Evolutionary conservation across 2,113 vertebrate species (phyloP), one percentile per base, ranked within the genome.

Genomic region (Sinocyclocheilus grahami): DNA sequence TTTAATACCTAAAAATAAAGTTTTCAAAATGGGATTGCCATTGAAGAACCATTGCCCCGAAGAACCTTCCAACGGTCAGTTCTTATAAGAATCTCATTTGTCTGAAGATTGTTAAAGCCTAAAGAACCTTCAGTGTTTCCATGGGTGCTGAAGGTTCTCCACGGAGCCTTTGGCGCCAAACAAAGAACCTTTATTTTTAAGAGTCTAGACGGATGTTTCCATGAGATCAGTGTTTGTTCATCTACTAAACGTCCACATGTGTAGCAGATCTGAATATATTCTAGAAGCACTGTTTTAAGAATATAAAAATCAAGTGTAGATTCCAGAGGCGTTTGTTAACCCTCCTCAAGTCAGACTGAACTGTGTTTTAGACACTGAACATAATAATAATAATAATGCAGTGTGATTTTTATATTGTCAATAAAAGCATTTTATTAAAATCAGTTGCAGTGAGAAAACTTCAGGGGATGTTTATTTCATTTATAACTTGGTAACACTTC

Each of bases 351-450:
- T 42, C 71, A 46, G 20, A 71, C 67, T 39, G 30, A 67, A 27
- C 1, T 33, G 24, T 7, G 65, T 24, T 11, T 63, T 22, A 74
- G 71, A 74, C 12, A 3, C 27, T 11, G 51, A 18, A 53, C 48
- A 53, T 48, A 42, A 42, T 5, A 22, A 75, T 0, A 46, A 46
- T 11, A 46, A 46, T 46, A n/a, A n/a, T n/a, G 42, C 42, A 10
- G n/a, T 76, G 72, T n/a, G 69, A 4, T 48, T 75, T 78, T 78
- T n/a, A 60, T 79, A 58, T 60, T 14, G 53, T 60, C 53, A 78
- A 58, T 78, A 58, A 78, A 76, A n/a, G 74, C 74, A 24, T 51
- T 76, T 76, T 76, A 76, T 76, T 76, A 48, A 76, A 16, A 76
- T 27, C 42, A 3, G 39, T 48, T 24, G 74, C 74, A 76, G 74